A percentile compares a stretch with the other conserved stretches of the same genome.
Conservation (phyloP, 2,888 invertebrate species). For the Diplolepis rosae region DNA sequence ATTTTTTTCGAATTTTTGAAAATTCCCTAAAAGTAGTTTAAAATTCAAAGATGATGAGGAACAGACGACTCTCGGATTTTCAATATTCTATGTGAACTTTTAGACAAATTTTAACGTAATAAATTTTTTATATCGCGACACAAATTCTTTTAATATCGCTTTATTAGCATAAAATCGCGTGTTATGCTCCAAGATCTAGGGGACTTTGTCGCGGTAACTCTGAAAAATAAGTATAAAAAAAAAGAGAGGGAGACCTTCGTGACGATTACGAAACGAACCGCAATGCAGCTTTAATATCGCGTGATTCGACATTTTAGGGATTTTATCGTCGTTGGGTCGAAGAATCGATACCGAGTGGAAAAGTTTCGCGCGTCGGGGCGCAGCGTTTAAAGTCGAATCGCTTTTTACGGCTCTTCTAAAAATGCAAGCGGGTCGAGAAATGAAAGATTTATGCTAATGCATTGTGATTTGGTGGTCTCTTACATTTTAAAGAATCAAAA, state of each 20-base stretch:
- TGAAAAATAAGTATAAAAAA: background rate
- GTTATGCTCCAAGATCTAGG: background rate
- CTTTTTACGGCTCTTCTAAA: conserved; percentile 11
- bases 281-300: conserved; percentile 32
- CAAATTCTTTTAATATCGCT: conserved; percentile 25
- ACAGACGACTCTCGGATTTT: background rate
- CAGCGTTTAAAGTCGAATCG: conserved; percentile 27
- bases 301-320: conserved; percentile 31
- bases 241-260: conserved; percentile 18
- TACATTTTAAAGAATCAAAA: background rate
- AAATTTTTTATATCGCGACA: conserved; percentile 25
- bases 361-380: conserved; percentile 19
- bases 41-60: background rate
- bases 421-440: conserved; percentile 1
- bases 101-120: background rate
- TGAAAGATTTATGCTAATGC: conserved; percentile 2
- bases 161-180: conserved; percentile 29
- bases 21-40: too few relatives aligned
- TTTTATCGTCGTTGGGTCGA: conserved; percentile 28
- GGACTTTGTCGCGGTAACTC: conserved; percentile 13
- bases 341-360: conserved; percentile 29
- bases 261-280: conserved; percentile 24
- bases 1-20: too few relatives aligned
- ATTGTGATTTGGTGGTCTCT: background rate
- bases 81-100: background rate